Conservation (phyloP, 2,113 vertebrate genomes). For the Corapipo altera region DNA sequence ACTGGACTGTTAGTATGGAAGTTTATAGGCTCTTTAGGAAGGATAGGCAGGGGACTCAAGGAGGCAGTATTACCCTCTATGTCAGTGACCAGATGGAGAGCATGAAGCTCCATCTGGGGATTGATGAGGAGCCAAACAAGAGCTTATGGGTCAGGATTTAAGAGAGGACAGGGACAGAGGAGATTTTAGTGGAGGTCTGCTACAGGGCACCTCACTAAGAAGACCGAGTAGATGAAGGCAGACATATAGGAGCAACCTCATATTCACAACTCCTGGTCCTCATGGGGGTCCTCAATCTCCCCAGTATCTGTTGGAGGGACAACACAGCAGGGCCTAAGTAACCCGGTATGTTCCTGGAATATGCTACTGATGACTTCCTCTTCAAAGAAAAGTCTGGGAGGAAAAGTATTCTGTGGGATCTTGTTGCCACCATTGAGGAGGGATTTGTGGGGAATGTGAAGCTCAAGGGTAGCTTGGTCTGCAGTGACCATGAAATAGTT, state of each 20-base stretch:
- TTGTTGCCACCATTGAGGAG: neutral
- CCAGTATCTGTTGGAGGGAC: no score
- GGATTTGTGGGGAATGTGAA: neutral
- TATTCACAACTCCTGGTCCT: neutral
- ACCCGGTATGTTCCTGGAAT: neutral
- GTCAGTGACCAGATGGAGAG: neutral
- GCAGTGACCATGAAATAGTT: neutral
- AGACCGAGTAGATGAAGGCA: neutral
- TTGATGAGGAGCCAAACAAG: neutral
- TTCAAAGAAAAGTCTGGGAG: neutral
- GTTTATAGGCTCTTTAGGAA: no score
- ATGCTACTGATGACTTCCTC: neutral
- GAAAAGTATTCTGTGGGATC: neutral
- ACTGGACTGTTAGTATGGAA: neutral
- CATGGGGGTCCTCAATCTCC: no score
- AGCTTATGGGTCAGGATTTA: neutral
- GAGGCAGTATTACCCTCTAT: fast-evolving
- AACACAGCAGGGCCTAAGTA: no score
- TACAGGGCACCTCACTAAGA: neutral
- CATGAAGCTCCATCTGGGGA: neutral
- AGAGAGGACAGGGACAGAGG: neutral
- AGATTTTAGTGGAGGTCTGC: neutral
- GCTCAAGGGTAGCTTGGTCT: neutral
- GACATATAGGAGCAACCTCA: neutral
- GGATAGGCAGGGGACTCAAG: neutral